Evolutionary conservation across 2,113 vertebrate species (phyloP), one percentile per base, ranked within the genome.

Genomic region (Dicentrarchus labrax): DNA sequence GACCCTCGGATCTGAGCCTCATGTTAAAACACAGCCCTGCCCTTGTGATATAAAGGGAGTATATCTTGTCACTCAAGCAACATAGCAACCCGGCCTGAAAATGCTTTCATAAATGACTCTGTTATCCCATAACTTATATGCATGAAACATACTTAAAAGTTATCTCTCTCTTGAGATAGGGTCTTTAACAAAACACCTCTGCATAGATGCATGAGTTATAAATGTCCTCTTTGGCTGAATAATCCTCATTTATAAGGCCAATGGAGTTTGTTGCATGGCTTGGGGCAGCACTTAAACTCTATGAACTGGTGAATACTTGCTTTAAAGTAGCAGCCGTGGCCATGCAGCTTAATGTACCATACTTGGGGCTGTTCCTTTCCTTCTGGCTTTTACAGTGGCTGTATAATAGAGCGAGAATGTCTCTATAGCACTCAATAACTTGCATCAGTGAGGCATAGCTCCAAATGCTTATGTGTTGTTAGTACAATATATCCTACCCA

Each of bases 221-320:
- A 86, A 83, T 57, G 47, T 60, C 76, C 50, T 90, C 51, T 69
- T 75, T 85, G 88, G 67, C 78, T 90, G 77, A 92, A 87, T 84
- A 45, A 72, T 71, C 76, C 30, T 89, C 80, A 80, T 91, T 90
- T 91, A 85, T 92, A 73, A 79, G 83, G 84, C 87, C 71, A 86
- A 21, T 79, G 60, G 88, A 93, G 83, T 73, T 83, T 66, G 87
- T 80, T 81, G 69, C 78, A 41, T 73, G 67, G 87, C 91, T 88
- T 53, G 72, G 81, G 90, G 91, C 86, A 24, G 80, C 88, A 90
- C 71, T 93, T 93, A 92, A 94, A 92, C 90, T 87, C 91, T 80
- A 84, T 83, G 92, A 91, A 91, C 83, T 90, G 78, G 67, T 72
- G 82, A 86, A 90, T 87, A 77, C 56, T 88, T 76, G 62, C 24